A percentile compares a stretch with the other conserved stretches of the same genome.
Evolutionary conservation across 2,113 vertebrate genomes (phyloP).

Genomic region (Oriolus oriolus): DNA sequence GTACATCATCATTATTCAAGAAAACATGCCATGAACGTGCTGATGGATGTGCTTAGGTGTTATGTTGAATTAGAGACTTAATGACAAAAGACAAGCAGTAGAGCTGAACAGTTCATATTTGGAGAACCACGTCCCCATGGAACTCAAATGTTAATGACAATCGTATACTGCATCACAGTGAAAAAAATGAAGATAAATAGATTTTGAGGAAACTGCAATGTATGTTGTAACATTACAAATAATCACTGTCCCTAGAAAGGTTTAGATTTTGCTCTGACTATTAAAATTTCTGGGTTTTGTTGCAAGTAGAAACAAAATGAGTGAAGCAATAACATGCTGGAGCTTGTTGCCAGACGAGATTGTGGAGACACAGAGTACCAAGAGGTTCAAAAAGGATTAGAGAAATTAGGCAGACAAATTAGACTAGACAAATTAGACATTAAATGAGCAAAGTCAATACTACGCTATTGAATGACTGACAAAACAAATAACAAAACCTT

Average conservation of each 20-base stretch:
- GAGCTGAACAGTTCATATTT: neutral
- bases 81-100: neutral
- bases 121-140: neutral
- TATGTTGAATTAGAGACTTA: slow-evolving; percentile 17
- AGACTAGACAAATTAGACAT: slow-evolving; percentile 11
- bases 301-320: neutral
- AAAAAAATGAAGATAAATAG: neutral
- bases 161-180: neutral
- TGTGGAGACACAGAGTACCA: neutral
- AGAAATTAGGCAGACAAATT: slow-evolving; percentile 45
- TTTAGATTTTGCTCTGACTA: neutral
- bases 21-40: neutral
- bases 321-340: neutral
- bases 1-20: neutral
- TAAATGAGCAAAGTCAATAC: slow-evolving; percentile 36
- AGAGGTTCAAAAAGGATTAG: slow-evolving; percentile 9
- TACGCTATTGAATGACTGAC: neutral
- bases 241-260: neutral
- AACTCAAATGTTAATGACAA: neutral
- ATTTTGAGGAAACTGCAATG: neutral
- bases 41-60: neutral
- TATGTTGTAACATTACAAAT: neutral
- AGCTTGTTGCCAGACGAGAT: neutral
- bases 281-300: neutral
- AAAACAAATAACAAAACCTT: slow-evolving; percentile 11